These are phyloP conservation scores for Eurytoma adleriae DNA, from an alignment of 2,888 invertebrate genomes.

Conservation along the genomic window DNA sequence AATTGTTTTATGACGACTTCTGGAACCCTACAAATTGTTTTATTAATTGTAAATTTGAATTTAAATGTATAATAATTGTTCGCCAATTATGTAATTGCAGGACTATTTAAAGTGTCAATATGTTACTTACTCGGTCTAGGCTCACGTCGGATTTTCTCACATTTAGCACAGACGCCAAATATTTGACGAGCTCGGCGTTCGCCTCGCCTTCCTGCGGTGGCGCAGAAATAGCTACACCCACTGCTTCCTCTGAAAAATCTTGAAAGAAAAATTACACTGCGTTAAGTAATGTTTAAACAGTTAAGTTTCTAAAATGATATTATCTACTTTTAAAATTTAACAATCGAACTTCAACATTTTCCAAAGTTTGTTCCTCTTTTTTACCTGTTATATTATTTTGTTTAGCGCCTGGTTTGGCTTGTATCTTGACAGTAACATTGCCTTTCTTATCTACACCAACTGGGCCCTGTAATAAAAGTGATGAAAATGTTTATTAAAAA, in stretches of 20 bases:
- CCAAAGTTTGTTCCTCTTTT: neutral
- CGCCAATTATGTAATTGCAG: neutral
- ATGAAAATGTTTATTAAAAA: slow-evolving; percentile 54
- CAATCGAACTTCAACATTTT: neutral
- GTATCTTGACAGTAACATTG: slow-evolving; percentile 81
- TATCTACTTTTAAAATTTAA: too few relatives aligned
- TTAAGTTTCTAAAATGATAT: too few relatives aligned
- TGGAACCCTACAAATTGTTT: slow-evolving; percentile 76
- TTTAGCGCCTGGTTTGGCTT: slow-evolving; percentile 88
- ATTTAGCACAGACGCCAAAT: slow-evolving; percentile 82
- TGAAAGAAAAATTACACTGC: slow-evolving; percentile 48
- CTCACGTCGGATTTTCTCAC: slow-evolving; percentile 84
- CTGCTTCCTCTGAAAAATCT: slow-evolving; percentile 80
- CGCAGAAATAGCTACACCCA: slow-evolving; percentile 87
- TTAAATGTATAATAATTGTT: neutral
- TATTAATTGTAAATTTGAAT: neutral
- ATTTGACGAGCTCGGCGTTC: slow-evolving; percentile 86
- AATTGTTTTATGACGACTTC: slow-evolving; percentile 79
- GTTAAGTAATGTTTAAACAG: too few relatives aligned
- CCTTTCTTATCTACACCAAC: slow-evolving; percentile 79
- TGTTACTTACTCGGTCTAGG: slow-evolving; percentile 79
- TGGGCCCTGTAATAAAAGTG: slow-evolving; percentile 64
- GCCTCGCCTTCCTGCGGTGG: slow-evolving; percentile 91
- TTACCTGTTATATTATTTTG: slow-evolving; percentile 82
- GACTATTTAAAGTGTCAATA: slow-evolving; percentile 17